phyloP scores from a whole-genome alignment of 2,888 invertebrate species.

The Julus scandinavius region DNA sequence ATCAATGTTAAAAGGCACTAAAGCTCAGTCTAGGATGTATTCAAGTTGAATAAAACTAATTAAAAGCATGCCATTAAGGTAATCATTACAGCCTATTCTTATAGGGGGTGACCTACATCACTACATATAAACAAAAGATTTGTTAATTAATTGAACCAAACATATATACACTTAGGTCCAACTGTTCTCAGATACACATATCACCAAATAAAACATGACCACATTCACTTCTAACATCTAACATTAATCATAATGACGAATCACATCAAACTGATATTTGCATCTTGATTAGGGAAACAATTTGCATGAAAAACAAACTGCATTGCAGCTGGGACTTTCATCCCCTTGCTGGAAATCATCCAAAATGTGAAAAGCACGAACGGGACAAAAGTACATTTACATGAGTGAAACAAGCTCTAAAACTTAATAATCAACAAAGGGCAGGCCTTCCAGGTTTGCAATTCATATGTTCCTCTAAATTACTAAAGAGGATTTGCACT shows the following conservation, averaged over 20 bases:
- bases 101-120: too few species aligned
- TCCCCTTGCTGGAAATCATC: conserved; percentile 19
- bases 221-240: neutral
- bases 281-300: neutral
- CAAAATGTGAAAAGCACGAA: conserved; percentile 1
- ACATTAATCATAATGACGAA: neutral
- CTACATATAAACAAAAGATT: too few species aligned
- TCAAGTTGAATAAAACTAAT: too few species aligned
- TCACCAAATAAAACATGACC: too few species aligned
- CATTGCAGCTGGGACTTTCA: neutral
- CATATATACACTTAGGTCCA: too few species aligned
- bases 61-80: too few species aligned
- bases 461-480: neutral
- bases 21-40: too few species aligned
- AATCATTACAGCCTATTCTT: too few species aligned
- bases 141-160: too few species aligned
- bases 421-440: conserved; percentile 19
- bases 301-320: conserved; percentile 34
- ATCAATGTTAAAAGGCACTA: too few species aligned
- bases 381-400: neutral
- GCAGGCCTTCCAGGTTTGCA: conserved; percentile 10
- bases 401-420: neutral
- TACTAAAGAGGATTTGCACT: neutral
- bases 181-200: too few species aligned
- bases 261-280: neutral